Conservation (phyloP, 2,797 vertebrate species). For the Taeniopygia guttata region DNA sequence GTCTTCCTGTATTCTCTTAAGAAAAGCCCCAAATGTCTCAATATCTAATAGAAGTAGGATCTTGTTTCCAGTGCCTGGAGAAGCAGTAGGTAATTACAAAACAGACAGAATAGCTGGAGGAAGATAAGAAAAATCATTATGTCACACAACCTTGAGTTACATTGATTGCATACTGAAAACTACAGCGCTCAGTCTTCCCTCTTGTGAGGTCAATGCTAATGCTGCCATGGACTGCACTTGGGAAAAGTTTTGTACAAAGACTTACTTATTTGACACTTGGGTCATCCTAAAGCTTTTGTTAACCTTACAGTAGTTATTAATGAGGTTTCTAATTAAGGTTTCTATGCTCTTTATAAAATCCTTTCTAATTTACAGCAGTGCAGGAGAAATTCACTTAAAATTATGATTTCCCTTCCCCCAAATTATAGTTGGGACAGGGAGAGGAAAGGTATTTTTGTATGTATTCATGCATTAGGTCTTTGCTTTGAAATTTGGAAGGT, state of each 20-base stretch:
- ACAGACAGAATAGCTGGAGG: neutral
- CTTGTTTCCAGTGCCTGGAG: slow-evolving; percentile 4
- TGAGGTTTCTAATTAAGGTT: slow-evolving; percentile 4
- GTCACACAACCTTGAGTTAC: neutral
- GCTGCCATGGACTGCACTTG: neutral
- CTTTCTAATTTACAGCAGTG: neutral
- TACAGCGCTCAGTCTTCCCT: neutral
- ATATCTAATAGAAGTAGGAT: neutral
- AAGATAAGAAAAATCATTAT: slow-evolving; percentile 48
- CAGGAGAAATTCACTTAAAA: neutral
- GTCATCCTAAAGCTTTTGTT: neutral
- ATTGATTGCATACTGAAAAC: neutral
- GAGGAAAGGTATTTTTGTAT: neutral
- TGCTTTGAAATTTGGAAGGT: neutral
- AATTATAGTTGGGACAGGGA: no score
- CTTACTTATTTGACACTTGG: neutral
- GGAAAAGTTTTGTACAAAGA: neutral
- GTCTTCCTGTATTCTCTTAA: neutral
- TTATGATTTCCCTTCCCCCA: accelerated
- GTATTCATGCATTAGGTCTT: neutral
- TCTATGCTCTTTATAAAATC: neutral
- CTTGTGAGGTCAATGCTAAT: neutral
- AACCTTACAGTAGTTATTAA: neutral
- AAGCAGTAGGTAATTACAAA: slow-evolving; percentile 19
- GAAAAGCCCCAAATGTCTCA: neutral